A percentile compares a stretch with the other conserved stretches of the same genome.
Conservation (phyloP, 2,113 vertebrate genomes). For the Gallinago media region DNA sequence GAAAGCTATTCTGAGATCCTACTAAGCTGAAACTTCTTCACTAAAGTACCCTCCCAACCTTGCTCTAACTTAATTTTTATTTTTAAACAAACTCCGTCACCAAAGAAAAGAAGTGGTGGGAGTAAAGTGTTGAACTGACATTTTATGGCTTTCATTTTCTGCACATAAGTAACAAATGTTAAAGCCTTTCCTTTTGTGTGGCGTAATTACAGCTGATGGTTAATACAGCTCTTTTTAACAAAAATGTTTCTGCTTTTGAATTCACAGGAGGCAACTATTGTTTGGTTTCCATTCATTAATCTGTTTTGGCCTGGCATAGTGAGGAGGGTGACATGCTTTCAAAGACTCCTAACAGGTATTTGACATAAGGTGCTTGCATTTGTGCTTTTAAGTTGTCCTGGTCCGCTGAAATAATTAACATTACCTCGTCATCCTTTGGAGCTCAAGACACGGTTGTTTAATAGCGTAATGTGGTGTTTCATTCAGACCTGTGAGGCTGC, state of each 20-base stretch:
- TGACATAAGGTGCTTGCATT: background rate
- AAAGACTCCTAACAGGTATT: background rate
- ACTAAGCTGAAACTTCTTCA: constrained; percentile 23
- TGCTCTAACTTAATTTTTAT: background rate
- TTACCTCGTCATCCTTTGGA: background rate
- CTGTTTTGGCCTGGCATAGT: background rate
- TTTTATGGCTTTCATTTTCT: background rate
- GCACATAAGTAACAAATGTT: background rate
- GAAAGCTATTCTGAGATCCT: background rate
- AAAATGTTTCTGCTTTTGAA: background rate
- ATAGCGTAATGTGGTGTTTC: background rate
- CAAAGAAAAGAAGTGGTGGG: background rate
- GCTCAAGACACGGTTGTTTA: background rate
- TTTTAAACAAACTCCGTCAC: background rate
- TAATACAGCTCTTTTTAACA: background rate
- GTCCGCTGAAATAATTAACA: background rate
- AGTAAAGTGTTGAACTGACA: background rate
- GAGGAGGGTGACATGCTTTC: background rate
- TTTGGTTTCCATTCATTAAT: background rate
- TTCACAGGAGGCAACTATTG: background rate
- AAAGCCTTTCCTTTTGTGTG: background rate
- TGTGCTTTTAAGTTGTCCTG: background rate
- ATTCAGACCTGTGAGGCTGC: background rate
- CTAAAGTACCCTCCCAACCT: background rate
- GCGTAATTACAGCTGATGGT: background rate